A percentile compares a stretch with the other conserved stretches of the same genome.
phyloP scores from a whole-genome alignment of 1,140 invertebrate species.

The Tetranychus cinnabarinus region DNA sequence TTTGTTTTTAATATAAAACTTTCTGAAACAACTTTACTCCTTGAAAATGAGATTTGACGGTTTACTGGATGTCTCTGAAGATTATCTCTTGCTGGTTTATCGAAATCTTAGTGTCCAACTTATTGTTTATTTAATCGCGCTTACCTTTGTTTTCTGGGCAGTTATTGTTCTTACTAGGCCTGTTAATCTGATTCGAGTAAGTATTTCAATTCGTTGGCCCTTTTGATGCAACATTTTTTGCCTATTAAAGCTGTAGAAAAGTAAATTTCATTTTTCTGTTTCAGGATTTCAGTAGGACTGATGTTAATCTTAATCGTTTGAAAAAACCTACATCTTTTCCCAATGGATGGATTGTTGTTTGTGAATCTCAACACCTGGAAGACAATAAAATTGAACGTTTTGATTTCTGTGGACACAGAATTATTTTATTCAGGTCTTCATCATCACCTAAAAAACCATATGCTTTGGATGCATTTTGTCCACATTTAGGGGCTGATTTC shows the following conservation, averaged over 20 bases:
- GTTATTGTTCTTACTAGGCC: no score
- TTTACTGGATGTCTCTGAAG: no score
- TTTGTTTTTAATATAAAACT: no score
- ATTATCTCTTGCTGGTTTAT: no score
- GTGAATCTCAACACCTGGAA: constrained; percentile 39
- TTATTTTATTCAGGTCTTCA: constrained; percentile 43
- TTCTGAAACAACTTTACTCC: no score
- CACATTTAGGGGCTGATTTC: constrained; percentile 40
- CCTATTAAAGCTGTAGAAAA: background rate
- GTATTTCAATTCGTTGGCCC: no score
- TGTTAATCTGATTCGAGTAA: no score
- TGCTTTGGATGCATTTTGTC: constrained; percentile 60
- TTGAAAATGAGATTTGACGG: no score
- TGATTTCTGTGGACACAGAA: constrained; percentile 36
- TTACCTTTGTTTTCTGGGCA: no score
- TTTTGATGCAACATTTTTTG: no score
- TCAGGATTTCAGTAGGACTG: background rate
- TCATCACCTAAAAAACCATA: constrained; percentile 30
- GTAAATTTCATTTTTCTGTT: background rate
- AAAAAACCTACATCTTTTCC: constrained; percentile 23
- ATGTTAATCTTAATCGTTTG: background rate
- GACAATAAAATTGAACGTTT: constrained; percentile 34
- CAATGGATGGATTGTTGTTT: constrained; percentile 63
- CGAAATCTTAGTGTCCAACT: no score
- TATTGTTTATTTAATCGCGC: no score